Evolutionary conservation across 2,888 invertebrate species (phyloP).

Genomic region (Axea sp.): DNA sequence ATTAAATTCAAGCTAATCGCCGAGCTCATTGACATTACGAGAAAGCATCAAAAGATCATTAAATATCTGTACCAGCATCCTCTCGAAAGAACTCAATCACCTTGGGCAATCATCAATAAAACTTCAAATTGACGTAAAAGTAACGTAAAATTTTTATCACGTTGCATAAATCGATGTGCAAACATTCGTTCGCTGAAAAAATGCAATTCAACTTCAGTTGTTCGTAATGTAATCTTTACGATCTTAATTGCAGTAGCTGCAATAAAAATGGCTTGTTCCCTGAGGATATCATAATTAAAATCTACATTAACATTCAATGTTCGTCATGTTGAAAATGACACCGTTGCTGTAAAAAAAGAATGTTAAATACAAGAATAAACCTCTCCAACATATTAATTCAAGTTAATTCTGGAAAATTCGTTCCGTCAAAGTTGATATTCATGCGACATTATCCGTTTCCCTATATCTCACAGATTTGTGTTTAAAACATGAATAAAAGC

Average conservation of each 20-base stretch:
- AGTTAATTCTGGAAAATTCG: background rate
- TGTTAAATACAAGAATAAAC: background rate
- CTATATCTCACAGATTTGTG: slow-evolving; percentile 1
- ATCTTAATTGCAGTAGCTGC: no score
- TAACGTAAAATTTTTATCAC: slow-evolving; percentile 5
- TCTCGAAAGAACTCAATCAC: background rate
- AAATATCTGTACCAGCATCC: background rate
- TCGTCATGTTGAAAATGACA: no score
- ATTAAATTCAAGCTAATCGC: slow-evolving; percentile 11
- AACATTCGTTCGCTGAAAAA: no score
- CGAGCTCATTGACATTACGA: slow-evolving; percentile 3
- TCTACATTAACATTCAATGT: background rate
- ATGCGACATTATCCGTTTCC: background rate
- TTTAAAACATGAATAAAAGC: slow-evolving; percentile 1
- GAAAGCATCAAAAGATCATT: background rate
- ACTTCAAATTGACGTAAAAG: slow-evolving; percentile 1
- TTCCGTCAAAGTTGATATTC: background rate
- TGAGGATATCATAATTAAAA: slow-evolving; percentile 1
- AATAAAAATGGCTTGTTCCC: no score
- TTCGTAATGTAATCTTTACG: no score
- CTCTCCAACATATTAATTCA: background rate
- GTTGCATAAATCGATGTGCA: background rate
- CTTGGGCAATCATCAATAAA: slow-evolving; percentile 10
- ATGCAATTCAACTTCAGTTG: no score
- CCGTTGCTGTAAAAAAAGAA: no score